A percentile compares a stretch with the other conserved stretches of the same genome.
Evolutionary conservation across 1,140 invertebrate species (phyloP).

Genomic region (Drosophila suzukii): DNA sequence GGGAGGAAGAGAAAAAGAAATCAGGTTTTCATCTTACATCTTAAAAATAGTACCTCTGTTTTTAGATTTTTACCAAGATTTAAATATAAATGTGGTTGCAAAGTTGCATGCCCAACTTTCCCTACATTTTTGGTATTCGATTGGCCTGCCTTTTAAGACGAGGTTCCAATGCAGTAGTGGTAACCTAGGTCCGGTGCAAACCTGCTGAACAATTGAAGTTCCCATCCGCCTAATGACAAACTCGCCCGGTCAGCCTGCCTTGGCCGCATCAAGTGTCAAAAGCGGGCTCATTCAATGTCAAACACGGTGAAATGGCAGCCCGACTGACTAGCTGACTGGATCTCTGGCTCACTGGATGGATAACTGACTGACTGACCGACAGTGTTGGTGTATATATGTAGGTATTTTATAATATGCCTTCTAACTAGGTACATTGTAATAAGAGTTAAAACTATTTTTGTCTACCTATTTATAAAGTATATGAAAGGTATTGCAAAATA

Average conservation of each 20-base stretch:
- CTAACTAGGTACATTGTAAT: background rate
- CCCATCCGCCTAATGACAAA: slow-evolving; percentile 73
- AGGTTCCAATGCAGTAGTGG: slow-evolving; percentile 1
- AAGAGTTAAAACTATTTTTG: background rate
- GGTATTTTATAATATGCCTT: background rate
- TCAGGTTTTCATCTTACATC: no score
- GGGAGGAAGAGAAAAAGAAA: slow-evolving; percentile 49
- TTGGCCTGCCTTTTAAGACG: slow-evolving; percentile 7
- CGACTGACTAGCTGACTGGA: slow-evolving; percentile 48
- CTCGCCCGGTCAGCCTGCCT: slow-evolving; percentile 50
- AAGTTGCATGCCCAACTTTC: background rate
- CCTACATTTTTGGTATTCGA: background rate
- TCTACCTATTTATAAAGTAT: no score
- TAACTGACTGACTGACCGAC: slow-evolving; percentile 37
- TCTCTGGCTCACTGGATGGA: slow-evolving; percentile 22
- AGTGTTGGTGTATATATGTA: slow-evolving; percentile 3
- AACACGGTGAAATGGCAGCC: slow-evolving; percentile 69
- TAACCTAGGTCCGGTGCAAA: slow-evolving; percentile 10
- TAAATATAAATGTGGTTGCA: background rate
- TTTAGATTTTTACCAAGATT: no score
- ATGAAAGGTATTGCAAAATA: no score
- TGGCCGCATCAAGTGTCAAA: slow-evolving; percentile 74
- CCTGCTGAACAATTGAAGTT: slow-evolving; percentile 42
- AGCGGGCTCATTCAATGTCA: slow-evolving; percentile 80
- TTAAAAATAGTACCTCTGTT: no score